These are phyloP conservation scores for Forbesichthys agassizii DNA, from an alignment of 2,113 vertebrate species.

Conservation along the genomic window DNA sequence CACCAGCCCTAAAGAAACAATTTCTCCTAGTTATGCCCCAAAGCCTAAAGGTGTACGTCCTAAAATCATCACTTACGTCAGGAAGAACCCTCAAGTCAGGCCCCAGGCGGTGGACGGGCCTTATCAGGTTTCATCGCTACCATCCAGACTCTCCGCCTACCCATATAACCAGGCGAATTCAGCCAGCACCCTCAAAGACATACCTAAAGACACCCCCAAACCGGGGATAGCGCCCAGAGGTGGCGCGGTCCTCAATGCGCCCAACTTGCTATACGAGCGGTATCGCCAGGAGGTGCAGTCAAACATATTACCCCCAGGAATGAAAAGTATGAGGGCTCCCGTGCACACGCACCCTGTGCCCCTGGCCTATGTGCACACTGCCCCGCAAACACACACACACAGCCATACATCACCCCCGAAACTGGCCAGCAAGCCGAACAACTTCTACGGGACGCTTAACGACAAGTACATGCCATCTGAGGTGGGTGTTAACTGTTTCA, in stretches of 20 bases:
- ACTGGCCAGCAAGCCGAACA: slow-evolving; percentile 76
- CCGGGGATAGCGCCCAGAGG: slow-evolving; percentile 67
- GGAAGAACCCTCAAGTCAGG: slow-evolving; percentile 87
- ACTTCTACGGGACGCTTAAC: slow-evolving; percentile 74
- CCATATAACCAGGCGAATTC: slow-evolving; percentile 69
- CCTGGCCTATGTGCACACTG: slow-evolving; percentile 24
- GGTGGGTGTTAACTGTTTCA: slow-evolving; percentile 42
- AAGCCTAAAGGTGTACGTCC: slow-evolving; percentile 94
- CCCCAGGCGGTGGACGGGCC: slow-evolving; percentile 80
- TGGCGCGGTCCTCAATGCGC: slow-evolving; percentile 71
- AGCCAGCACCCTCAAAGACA: slow-evolving; percentile 55
- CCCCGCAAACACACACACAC: slow-evolving; percentile 31
- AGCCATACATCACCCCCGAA: slow-evolving; percentile 84
- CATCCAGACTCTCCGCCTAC: slow-evolving; percentile 76
- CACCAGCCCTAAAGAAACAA: slow-evolving; percentile 67
- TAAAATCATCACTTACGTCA: slow-evolving; percentile 96
- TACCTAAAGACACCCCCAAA: slow-evolving; percentile 68
- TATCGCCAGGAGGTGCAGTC: slow-evolving; percentile 89
- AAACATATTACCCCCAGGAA: slow-evolving; percentile 80
- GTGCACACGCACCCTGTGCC: slow-evolving; percentile 78
- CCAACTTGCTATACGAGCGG: slow-evolving; percentile 84
- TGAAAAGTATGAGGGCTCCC: slow-evolving; percentile 84
- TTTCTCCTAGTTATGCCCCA: slow-evolving; percentile 75
- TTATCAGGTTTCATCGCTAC: slow-evolving; percentile 80
- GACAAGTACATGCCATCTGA: slow-evolving; percentile 71